phyloP scores from a whole-genome alignment of 2,888 invertebrate genomes.

The Trichacis sp. region DNA sequence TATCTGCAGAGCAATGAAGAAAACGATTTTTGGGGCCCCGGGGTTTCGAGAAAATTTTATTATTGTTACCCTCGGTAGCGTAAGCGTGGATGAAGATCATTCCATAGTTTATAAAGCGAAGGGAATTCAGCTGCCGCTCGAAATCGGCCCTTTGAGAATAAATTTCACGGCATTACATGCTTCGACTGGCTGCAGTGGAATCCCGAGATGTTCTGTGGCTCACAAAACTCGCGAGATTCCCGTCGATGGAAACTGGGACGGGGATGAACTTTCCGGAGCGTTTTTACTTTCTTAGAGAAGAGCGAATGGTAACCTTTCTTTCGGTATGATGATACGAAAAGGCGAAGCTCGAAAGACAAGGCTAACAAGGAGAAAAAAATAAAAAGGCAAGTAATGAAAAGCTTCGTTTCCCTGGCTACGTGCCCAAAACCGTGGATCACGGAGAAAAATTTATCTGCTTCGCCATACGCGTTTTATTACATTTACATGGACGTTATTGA shows the following conservation, averaged over 20 bases:
- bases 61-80: too few species aligned
- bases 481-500: not conserved
- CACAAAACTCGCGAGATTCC: slow-evolving; percentile 32
- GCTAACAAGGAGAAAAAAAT: slow-evolving; percentile 3
- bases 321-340: slow-evolving; percentile 18
- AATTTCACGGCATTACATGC: slow-evolving; percentile 45
- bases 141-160: slow-evolving; percentile 45
- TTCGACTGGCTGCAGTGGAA: slow-evolving; percentile 18
- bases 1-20: too few species aligned
- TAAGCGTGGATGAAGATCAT: too few species aligned
- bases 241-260: slow-evolving; percentile 36
- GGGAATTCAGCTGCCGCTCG: slow-evolving; percentile 16
- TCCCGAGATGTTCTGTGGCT: slow-evolving; percentile 17
- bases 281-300: slow-evolving; percentile 26
- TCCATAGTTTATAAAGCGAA: slow-evolving; percentile 11
- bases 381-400: slow-evolving; percentile 2
- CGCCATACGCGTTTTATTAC: slow-evolving; percentile 6
- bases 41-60: too few species aligned
- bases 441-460: slow-evolving; percentile 17
- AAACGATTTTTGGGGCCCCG: too few species aligned
- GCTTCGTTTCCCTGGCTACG: slow-evolving; percentile 10
- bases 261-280: slow-evolving; percentile 29
- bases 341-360: slow-evolving; percentile 20
- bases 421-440: slow-evolving; percentile 15
- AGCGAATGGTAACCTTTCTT: slow-evolving; percentile 16